Evolutionary conservation across 2,113 vertebrate species (phyloP), one percentile per base, ranked within the genome.

Genomic region (Scalopus aquaticus): DNA sequence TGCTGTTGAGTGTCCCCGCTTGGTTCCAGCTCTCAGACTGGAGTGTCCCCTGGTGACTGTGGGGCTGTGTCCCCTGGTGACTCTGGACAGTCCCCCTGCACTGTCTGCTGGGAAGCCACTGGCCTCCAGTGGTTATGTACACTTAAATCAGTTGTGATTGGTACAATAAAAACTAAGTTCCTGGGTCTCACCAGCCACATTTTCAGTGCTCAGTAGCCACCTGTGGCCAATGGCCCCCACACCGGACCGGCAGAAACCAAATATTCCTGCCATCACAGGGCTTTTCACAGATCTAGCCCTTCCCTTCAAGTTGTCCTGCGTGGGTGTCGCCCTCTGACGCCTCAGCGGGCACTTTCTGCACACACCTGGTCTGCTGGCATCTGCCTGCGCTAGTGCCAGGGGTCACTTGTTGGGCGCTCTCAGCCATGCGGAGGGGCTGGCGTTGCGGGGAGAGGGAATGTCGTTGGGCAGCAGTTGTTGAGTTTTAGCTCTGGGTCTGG

Each of bases 191-290:
- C 4, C 12, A 67, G 46, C 30, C 86, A 9, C 24, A 12, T 30
- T 51, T 28, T 51, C 32, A 6, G 60, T 9, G 60, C 16, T 37
- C 2, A 2, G 8, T 20, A 9, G 72, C n/a, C 30, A 35, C 22
- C 3, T 15, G 13, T 5, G 35, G 62, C 65, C 30, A 1, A n/a
- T 19, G 56, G 46, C 39, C 13, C 13, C 42, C 3, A 0, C 11
- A 5, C 9, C 20, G 32, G 42, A 54, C 28, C 3, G n/a, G 37
- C 6, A 51, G 26, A 79, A 10, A 39, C 20, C 44, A 76, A 22
- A 12, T 32, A 4, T 24, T 46, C 20, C 49, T 0, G 0, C 22
- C n/a, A 2, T 35, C 0, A 0, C 3, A 10, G 73, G 56, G 44
- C 42, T 37, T 22, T 26, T 17, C n/a, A n/a, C 44, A 6, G 58